Percentiles rank a stretch among this genome's conserved stretches.
Evolutionary conservation across 2,113 vertebrate genomes (phyloP).

Genomic region (Redunca redunca): DNA sequence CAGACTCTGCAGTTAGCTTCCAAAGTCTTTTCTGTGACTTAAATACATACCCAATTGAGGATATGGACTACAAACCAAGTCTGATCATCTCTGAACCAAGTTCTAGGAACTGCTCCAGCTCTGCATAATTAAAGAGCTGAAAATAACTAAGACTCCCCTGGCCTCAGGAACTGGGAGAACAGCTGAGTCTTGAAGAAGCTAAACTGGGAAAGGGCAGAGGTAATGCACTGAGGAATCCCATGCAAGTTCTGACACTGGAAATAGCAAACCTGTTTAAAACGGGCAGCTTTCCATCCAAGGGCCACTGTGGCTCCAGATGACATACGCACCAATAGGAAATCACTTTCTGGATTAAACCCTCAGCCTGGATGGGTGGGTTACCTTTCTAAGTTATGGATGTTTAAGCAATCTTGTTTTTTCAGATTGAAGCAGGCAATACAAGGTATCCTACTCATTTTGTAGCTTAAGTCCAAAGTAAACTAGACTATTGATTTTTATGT

Average conservation of each 20-base stretch:
- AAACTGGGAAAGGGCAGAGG: slow-evolving; percentile 76
- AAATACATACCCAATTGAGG: not conserved
- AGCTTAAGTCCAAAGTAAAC: not conserved
- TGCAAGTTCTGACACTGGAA: slow-evolving; percentile 14
- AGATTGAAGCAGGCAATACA: not conserved
- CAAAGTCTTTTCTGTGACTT: not conserved
- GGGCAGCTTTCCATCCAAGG: slow-evolving; percentile 27
- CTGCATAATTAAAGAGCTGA: slow-evolving; percentile 45
- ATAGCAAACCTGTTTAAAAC: slow-evolving; percentile 54
- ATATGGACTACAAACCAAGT: not conserved
- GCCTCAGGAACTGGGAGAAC: slow-evolving; percentile 44
- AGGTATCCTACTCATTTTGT: not conserved
- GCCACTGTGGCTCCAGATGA: not conserved
- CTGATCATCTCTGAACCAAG: not conserved
- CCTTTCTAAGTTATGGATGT: not conserved
- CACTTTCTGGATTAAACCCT: not conserved
- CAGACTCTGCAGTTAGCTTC: not conserved
- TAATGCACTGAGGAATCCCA: slow-evolving; percentile 43
- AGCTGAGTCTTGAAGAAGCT: slow-evolving; percentile 67
- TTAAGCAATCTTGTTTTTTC: not conserved
- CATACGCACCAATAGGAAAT: not conserved
- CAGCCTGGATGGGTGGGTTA: not conserved
- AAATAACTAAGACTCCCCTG: slow-evolving; percentile 56
- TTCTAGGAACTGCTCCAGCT: slow-evolving; percentile 32
- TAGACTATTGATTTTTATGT: not conserved